Evolutionary conservation across 2,797 vertebrate species (phyloP).

Genomic region (Poeciliopsis infans): DNA sequence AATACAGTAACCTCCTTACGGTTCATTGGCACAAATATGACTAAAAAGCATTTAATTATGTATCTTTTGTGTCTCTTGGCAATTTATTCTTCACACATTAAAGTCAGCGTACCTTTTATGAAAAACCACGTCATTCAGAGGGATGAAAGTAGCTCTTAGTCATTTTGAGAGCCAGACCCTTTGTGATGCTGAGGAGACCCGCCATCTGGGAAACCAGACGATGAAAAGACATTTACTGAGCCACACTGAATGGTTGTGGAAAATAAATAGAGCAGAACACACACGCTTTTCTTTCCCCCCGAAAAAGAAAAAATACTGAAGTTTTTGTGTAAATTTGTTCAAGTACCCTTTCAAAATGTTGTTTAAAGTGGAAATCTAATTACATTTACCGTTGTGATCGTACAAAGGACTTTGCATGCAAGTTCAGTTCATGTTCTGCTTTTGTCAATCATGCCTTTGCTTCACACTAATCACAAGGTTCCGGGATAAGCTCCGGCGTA

Average conservation of each 20-base stretch:
- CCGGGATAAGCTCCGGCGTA: constrained; percentile 33
- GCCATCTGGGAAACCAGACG: not conserved
- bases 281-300: not conserved
- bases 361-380: constrained; percentile 66
- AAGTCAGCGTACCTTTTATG: not conserved
- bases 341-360: constrained; percentile 18
- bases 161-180: not conserved
- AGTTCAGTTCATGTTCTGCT: constrained; percentile 34
- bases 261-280: constrained; percentile 4
- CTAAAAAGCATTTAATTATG: not conserved
- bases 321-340: not conserved
- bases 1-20: constrained; percentile 3
- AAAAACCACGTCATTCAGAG: not conserved
- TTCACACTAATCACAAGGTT: constrained; percentile 46
- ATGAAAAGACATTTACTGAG: constrained; percentile 3
- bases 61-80: not conserved
- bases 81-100: not conserved
- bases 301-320: not conserved
- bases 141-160: not conserved
- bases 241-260: not conserved
- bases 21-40: not conserved
- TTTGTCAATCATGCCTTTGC: constrained; percentile 58
- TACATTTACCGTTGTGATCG: constrained; percentile 53
- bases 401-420: constrained; percentile 44
- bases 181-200: not conserved